Base-by-base conservation (phyloP, 2,797 vertebrate species). In the Gymnodraco acuticeps region DNA sequence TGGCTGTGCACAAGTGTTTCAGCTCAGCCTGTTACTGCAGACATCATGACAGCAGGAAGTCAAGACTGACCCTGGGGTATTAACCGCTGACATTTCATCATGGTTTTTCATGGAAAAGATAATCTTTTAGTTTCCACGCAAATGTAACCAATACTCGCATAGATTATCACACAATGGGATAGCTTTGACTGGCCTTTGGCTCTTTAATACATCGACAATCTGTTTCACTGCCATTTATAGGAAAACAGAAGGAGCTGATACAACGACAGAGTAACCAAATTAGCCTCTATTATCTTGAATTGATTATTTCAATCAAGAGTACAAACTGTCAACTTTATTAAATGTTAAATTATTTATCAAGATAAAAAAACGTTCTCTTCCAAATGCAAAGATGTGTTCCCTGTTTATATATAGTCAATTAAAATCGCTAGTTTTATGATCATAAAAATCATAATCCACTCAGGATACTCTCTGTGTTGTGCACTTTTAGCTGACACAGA, bases 101-200 rank as follows among this genome's bases (percentile, higher is more conserved):
- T 64, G 19, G 45, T 59, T 70, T 74, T 80, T 83, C 53, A 74
- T 10, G 3, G 65, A 86, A 70, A 6, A 66, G 51, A 76, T 84
- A 85, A 87, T 83, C 80, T 23, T 10, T 71, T 78, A 73, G 54
- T 66, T 42, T 33, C 31, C 43, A 48, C 0, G 13, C 42, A 83
- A 65, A 80, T 84, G 68, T 62, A 68, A 85, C 50, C 65, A 81
- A 88, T 69, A 50, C 43, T 63, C 5, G 4, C n/a, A n/a, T 47
- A 83, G 84, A 88, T 87, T 82, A 90, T 75, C 65, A 75, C 77
- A 80, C 74, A 65, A 17, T 56, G 19, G 65, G 62, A 82, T 75
- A 75, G 68, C 78, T 83, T 70, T 70, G 56, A 80, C 60, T 69
- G 11, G 42, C 33, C 59, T 45, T 14, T 56, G 67, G 54, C 54